Evolutionary conservation across 2,888 invertebrate genomes (phyloP).

Genomic region (Hemaris fuciformis): DNA sequence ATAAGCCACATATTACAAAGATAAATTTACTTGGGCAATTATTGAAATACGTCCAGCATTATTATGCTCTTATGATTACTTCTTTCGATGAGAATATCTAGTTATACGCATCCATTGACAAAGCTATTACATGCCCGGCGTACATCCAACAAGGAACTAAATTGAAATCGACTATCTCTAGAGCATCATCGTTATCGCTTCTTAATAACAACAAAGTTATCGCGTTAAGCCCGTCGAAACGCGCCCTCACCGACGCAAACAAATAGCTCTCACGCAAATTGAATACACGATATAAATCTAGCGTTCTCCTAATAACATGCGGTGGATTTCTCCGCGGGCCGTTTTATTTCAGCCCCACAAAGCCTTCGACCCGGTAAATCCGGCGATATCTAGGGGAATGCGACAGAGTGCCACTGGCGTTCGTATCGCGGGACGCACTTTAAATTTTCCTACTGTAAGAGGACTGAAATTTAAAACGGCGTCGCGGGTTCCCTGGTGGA

Average conservation of each 20-base stretch:
- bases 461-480: constrained; percentile 68
- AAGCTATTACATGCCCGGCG: constrained; percentile 1
- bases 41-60: not conserved
- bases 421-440: constrained; percentile 70
- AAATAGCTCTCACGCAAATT: constrained; percentile 74
- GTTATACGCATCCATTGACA: not conserved
- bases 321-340: constrained; percentile 75
- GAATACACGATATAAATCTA: constrained; percentile 78
- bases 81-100: not conserved
- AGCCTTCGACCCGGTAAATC: constrained; percentile 75
- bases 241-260: constrained; percentile 48
- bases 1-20: not conserved
- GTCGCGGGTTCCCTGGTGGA: constrained; percentile 48
- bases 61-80: not conserved
- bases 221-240: constrained; percentile 42
- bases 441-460: constrained; percentile 66
- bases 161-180: constrained; percentile 9
- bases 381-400: constrained; percentile 70
- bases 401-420: constrained; percentile 69
- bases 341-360: constrained; percentile 74
- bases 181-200: constrained; percentile 33
- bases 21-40: not conserved
- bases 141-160: constrained; percentile 3
- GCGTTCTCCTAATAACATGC: constrained; percentile 71
- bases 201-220: constrained; percentile 49